phyloP scores from a whole-genome alignment of 2,888 invertebrate genomes.

The Ornithoptera alexandrae region DNA sequence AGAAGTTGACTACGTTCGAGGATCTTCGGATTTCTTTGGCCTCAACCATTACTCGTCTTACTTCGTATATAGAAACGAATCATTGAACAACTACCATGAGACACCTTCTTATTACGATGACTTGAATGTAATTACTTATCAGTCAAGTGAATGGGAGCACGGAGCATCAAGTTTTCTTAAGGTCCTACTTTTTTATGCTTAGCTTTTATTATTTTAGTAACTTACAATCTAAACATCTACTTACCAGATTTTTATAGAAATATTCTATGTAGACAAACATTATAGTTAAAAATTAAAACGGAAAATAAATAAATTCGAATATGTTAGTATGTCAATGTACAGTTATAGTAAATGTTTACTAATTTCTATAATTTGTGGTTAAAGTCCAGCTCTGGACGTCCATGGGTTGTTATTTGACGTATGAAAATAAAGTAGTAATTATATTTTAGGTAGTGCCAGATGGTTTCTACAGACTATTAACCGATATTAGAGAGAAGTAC shows the following conservation, averaged over 20 bases:
- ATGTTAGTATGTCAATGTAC: too few species aligned
- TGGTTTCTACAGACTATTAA: constrained; percentile 77
- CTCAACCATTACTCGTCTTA: constrained; percentile 82
- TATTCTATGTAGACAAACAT: too few species aligned
- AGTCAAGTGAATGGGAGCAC: constrained; percentile 38
- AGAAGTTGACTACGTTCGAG: constrained; percentile 53
- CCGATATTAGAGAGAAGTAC: constrained; percentile 66
- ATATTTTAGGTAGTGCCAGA: constrained; percentile 64
- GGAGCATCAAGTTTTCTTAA: constrained; percentile 35
- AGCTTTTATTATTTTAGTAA: not conserved
- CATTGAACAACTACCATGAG: constrained; percentile 33
- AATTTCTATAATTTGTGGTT: too few species aligned
- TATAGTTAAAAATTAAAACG: too few species aligned
- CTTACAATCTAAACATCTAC: too few species aligned
- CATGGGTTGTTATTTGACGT: too few species aligned
- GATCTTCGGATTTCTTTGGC: constrained; percentile 58
- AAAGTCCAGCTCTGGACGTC: too few species aligned
- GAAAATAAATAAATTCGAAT: too few species aligned
- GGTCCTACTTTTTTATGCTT: constrained; percentile 28
- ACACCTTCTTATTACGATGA: constrained; percentile 45
- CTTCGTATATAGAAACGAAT: constrained; percentile 42
- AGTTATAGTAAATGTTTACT: too few species aligned
- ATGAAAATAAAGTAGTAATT: not conserved
- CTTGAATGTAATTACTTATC: constrained; percentile 34
- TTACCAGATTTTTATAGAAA: too few species aligned